Evolutionary conservation across 2,797 vertebrate genomes (phyloP).

Genomic region (Halcyon smyrnensis): DNA sequence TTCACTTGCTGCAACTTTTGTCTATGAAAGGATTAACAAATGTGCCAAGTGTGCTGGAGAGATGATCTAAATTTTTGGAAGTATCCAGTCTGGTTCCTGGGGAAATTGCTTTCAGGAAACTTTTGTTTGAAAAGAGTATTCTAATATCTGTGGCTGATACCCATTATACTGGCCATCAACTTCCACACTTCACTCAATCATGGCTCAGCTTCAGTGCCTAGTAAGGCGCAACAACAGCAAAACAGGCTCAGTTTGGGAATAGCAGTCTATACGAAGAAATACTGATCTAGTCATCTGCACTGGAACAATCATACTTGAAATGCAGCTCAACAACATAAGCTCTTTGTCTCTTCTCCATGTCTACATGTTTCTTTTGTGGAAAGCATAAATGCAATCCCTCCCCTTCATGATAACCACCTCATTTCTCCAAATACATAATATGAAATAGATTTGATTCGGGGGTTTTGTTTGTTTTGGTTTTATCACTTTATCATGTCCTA

Average conservation of each 20-base stretch:
- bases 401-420: neutral
- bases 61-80: neutral
- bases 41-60: neutral
- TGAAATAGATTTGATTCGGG: neutral
- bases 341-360: neutral
- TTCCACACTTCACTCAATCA: neutral
- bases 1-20: neutral
- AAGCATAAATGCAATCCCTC: neutral
- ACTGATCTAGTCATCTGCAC: neutral
- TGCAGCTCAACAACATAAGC: neutral
- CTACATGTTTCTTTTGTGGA: neutral
- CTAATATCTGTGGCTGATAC: neutral
- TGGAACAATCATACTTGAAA: neutral
- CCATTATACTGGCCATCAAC: neutral
- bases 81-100: neutral
- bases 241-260: neutral
- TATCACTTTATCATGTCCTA: neutral
- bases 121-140: neutral
- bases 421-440: neutral
- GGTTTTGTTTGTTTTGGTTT: neutral
- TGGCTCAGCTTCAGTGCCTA: neutral
- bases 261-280: neutral
- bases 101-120: neutral
- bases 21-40: neutral
- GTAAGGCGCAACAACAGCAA: neutral